A percentile compares a stretch with the other conserved stretches of the same genome.
phyloP scores from a whole-genome alignment of 2,113 vertebrate species.

The Vicugna pacos region DNA sequence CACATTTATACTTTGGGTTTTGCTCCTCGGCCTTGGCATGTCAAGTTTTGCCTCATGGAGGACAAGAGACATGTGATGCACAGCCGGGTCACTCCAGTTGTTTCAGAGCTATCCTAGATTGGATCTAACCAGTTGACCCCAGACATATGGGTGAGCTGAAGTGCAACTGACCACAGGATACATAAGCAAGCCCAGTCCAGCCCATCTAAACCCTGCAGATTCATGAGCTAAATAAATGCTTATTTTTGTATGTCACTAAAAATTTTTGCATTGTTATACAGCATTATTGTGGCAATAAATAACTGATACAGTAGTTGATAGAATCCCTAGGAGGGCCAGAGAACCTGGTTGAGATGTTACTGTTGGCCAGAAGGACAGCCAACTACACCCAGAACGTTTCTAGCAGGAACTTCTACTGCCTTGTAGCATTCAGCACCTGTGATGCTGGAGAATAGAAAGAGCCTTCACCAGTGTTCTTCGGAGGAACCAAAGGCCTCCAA shows the following conservation, averaged over 20 bases:
- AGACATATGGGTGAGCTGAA: neutral
- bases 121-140: neutral
- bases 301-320: neutral
- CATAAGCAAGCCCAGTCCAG: neutral
- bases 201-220: neutral
- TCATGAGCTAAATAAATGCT: neutral
- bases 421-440: neutral
- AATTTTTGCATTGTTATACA: neutral
- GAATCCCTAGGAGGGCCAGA: neutral
- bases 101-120: neutral
- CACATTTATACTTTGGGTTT: neutral
- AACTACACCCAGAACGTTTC: neutral
- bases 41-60: neutral
- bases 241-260: conserved; percentile 43
- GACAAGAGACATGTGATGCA: neutral
- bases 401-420: neutral
- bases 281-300: neutral
- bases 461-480: neutral
- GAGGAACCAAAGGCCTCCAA: neutral
- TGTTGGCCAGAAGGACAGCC: neutral
- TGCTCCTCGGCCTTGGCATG: neutral
- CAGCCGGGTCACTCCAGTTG: neutral
- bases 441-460: neutral
- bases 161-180: neutral
- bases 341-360: neutral